A percentile compares a stretch with the other conserved stretches of the same genome.
Conservation (phyloP, 2,113 vertebrate genomes). For the Dipodomys ordii region DNA sequence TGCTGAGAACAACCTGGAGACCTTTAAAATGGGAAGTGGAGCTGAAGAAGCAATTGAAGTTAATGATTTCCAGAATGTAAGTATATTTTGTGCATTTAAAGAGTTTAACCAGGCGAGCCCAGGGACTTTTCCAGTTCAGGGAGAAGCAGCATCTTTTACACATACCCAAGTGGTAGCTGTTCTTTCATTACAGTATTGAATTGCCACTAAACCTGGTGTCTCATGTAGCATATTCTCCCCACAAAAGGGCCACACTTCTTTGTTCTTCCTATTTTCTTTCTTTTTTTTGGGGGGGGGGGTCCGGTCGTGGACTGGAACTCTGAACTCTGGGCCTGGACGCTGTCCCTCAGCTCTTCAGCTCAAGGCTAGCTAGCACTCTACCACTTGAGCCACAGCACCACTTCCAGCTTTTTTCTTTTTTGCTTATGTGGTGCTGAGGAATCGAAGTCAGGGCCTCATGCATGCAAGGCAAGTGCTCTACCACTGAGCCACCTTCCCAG, state of each 20-base stretch:
- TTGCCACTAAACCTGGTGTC: not conserved
- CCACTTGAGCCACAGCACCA: too few species aligned
- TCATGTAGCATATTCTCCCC: not conserved
- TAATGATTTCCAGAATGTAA: slow-evolving; percentile 97
- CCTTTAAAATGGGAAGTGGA: slow-evolving; percentile 92
- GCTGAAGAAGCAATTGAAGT: slow-evolving; percentile 93
- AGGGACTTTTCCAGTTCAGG: slow-evolving; percentile 1
- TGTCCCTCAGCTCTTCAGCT: too few species aligned
- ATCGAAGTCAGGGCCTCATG: too few species aligned
- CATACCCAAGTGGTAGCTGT: not conserved
- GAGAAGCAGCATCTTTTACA: slow-evolving; percentile 41
- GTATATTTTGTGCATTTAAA: slow-evolving; percentile 77
- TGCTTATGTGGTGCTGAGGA: too few species aligned
- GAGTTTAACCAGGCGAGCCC: not conserved
- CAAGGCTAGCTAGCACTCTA: too few species aligned
- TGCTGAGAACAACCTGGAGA: slow-evolving; percentile 94
- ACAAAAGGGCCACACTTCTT: not conserved
- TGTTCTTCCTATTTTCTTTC: not conserved
- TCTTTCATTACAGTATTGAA: not conserved
- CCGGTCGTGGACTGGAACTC: too few species aligned
- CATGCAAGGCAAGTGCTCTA: too few species aligned
- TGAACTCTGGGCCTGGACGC: too few species aligned
- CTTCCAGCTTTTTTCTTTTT: too few species aligned
- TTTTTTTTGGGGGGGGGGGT: too few species aligned
- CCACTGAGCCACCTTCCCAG: too few species aligned